A percentile compares a stretch with the other conserved stretches of the same genome.
Conservation (phyloP, 2,797 vertebrate species). For the Chaunax sp. region DNA sequence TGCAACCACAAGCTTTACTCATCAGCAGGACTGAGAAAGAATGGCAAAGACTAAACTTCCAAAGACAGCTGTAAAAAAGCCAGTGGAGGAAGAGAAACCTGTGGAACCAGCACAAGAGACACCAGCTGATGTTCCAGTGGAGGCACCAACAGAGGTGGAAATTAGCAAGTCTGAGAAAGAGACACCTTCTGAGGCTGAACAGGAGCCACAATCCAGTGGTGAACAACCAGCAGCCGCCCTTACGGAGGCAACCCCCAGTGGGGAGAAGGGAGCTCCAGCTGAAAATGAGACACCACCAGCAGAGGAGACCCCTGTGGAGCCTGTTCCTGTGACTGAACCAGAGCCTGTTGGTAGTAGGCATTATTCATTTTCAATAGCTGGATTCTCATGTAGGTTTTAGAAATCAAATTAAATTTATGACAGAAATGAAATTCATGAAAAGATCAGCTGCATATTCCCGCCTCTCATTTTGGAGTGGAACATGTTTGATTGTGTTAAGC, state of each 20-base stretch:
- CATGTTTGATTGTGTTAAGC: neutral
- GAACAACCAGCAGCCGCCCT: constrained; percentile 16
- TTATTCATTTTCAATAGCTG: constrained; percentile 29
- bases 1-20: neutral
- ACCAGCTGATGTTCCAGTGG: constrained; percentile 17
- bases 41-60: constrained; percentile 81
- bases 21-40: constrained; percentile 27
- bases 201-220: constrained; percentile 17
- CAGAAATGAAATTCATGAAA: neutral
- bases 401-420: neutral
- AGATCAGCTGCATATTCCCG: constrained; percentile 1
- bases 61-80: constrained; percentile 77
- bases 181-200: constrained; percentile 12
- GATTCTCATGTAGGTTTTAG: constrained; percentile 9
- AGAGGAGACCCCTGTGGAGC: constrained; percentile 40
- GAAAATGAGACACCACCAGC: constrained; percentile 41
- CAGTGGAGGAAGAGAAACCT: constrained; percentile 48
- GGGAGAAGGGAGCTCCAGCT: constrained; percentile 42
- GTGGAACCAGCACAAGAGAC: constrained; percentile 34
- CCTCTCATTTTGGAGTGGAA: neutral
- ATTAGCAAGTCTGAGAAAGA: constrained; percentile 17
- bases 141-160: constrained; percentile 32
- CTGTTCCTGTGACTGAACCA: constrained; percentile 47
- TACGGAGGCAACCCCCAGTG: constrained; percentile 26
- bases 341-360: constrained; percentile 74